These are phyloP conservation scores for Chrysopilus asiliformis DNA, from an alignment of 2,888 invertebrate genomes.

Conservation along the genomic window DNA sequence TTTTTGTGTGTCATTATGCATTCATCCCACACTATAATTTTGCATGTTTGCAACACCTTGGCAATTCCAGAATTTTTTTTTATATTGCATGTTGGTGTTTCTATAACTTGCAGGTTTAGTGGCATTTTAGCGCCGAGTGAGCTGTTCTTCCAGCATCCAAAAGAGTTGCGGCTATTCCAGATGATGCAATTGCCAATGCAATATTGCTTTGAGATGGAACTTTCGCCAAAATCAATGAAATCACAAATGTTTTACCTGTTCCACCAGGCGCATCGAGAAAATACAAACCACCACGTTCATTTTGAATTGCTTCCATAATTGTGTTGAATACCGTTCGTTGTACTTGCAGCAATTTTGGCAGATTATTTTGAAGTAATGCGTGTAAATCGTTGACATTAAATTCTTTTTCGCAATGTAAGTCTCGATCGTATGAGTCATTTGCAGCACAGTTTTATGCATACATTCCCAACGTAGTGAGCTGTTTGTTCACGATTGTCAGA, in stretches of 20 bases:
- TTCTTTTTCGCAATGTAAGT: constrained; percentile 18
- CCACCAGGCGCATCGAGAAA: constrained; percentile 12
- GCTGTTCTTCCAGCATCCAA: constrained; percentile 20
- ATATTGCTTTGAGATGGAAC: constrained; percentile 22
- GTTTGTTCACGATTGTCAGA: constrained; percentile 18
- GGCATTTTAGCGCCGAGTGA: no score
- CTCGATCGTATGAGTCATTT: constrained; percentile 17
- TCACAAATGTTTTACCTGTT: constrained; percentile 11
- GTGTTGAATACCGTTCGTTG: constrained; percentile 6
- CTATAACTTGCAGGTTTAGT: constrained; percentile 17
- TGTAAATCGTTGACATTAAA: constrained; percentile 16
- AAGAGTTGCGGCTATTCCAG: constrained; percentile 30
- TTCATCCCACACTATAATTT: constrained; percentile 20
- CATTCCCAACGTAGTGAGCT: constrained; percentile 17
- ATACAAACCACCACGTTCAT: constrained; percentile 9
- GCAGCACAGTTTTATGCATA: constrained; percentile 17
- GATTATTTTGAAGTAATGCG: constrained; percentile 10
- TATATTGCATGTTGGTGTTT: constrained; percentile 20
- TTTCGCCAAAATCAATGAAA: constrained; percentile 21
- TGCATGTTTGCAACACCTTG: constrained; percentile 14
- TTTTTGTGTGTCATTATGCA: constrained; percentile 21
- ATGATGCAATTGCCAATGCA: constrained; percentile 30
- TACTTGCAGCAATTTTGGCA: constrained; percentile 9
- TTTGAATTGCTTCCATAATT: constrained; percentile 5
- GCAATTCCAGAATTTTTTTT: constrained; percentile 21